Conservation (phyloP, 2,113 vertebrate genomes). For the Gobius niger region DNA sequence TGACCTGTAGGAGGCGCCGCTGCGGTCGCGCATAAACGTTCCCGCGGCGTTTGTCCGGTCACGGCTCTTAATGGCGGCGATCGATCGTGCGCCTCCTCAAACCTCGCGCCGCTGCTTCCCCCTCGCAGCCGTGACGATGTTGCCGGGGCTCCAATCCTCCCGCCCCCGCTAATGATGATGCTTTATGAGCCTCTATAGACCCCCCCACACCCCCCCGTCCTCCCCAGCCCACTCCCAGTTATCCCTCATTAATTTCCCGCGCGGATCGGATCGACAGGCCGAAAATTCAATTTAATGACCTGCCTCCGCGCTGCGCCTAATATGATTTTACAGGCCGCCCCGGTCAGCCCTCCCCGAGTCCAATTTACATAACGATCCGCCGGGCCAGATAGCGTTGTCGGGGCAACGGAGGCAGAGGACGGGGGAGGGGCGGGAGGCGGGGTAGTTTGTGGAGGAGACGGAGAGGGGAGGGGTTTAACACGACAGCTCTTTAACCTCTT, state of each 20-base stretch:
- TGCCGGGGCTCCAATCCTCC: slow-evolving; percentile 60
- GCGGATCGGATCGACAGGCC: slow-evolving; percentile 79
- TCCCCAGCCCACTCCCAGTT: slow-evolving; percentile 50
- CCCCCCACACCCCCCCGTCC: slow-evolving; percentile 7
- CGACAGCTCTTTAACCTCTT: too few relatives aligned
- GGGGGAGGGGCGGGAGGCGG: slow-evolving; percentile 38
- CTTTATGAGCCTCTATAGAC: slow-evolving; percentile 70
- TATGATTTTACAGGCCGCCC: slow-evolving; percentile 83
- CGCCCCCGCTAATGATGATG: slow-evolving; percentile 70
- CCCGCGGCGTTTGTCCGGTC: slow-evolving; percentile 36
- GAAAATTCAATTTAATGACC: slow-evolving; percentile 85
- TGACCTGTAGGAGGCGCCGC: too few relatives aligned
- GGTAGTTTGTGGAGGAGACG: slow-evolving; percentile 53
- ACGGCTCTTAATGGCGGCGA: slow-evolving; percentile 47
- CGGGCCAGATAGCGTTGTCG: slow-evolving; percentile 83
- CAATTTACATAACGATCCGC: slow-evolving; percentile 88
- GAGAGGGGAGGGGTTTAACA: slow-evolving; percentile 24
- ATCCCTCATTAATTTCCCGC: slow-evolving; percentile 80
- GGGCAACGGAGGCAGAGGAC: slow-evolving; percentile 79
- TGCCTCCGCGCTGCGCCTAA: slow-evolving; percentile 77
- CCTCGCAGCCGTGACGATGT: slow-evolving; percentile 58
- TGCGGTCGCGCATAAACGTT: slow-evolving; percentile 12
- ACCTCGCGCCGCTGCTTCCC: slow-evolving; percentile 52
- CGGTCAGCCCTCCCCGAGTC: slow-evolving; percentile 76
- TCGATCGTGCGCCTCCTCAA: slow-evolving; percentile 42